Evolutionary conservation across 1,140 invertebrate genomes (phyloP).

Genomic region (Drosophila seguyi): DNA sequence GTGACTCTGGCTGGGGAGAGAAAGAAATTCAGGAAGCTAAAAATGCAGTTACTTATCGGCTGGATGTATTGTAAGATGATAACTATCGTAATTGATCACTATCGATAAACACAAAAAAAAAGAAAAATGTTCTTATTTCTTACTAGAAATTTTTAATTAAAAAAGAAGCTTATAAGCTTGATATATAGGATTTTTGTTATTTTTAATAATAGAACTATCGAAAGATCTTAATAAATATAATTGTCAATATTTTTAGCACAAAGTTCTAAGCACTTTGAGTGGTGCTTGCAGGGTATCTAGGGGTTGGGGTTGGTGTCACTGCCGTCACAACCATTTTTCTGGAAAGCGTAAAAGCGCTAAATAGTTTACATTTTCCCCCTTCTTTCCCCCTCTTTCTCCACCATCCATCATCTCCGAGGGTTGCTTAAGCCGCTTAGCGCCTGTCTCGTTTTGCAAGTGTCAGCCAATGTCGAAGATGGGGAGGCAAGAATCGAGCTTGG

Average conservation of each 20-base stretch:
- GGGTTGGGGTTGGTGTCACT: slow-evolving; percentile 23
- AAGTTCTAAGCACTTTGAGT: not conserved
- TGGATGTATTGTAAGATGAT: not conserved
- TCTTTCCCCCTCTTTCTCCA: not conserved
- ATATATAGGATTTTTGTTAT: no score
- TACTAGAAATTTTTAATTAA: no score
- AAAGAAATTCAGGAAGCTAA: not conserved
- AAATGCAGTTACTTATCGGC: not conserved
- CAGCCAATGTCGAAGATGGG: slow-evolving; percentile 41
- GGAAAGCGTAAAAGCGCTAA: slow-evolving; percentile 54
- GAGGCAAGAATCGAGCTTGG: slow-evolving; percentile 6
- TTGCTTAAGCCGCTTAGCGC: slow-evolving; percentile 52
- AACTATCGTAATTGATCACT: not conserved
- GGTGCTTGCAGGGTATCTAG: not conserved
- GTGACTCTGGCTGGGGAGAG: not conserved
- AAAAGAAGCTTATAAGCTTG: no score
- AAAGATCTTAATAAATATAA: not conserved
- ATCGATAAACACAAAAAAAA: no score
- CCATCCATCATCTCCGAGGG: slow-evolving; percentile 33
- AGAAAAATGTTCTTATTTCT: no score
- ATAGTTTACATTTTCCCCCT: slow-evolving; percentile 52
- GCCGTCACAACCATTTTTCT: slow-evolving; percentile 34
- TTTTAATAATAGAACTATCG: no score
- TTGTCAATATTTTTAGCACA: not conserved
- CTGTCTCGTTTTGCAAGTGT: slow-evolving; percentile 49